These are phyloP conservation scores for Gyps fulvus DNA, from an alignment of 2,113 vertebrate genomes.

Conservation along the genomic window DNA sequence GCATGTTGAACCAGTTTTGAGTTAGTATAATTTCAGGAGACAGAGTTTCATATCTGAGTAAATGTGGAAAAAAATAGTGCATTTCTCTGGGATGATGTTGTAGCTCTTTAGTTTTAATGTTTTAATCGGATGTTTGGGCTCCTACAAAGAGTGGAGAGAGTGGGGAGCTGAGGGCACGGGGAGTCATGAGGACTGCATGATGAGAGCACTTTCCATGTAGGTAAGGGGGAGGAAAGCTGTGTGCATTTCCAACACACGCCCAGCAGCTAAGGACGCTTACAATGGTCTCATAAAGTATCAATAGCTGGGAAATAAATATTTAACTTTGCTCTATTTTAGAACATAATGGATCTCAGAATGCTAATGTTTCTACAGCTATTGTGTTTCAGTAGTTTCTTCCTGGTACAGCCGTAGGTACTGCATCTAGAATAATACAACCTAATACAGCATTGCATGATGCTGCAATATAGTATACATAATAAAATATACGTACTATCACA, in stretches of 20 bases:
- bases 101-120: background rate
- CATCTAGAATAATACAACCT: background rate
- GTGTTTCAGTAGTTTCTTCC: background rate
- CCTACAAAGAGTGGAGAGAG: background rate
- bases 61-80: background rate
- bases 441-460: background rate
- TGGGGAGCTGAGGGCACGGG: background rate
- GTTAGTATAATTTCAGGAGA: background rate
- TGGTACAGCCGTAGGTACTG: background rate
- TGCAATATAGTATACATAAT: background rate
- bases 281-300: background rate
- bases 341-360: background rate
- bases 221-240: background rate
- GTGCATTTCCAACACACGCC: background rate
- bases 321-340: background rate
- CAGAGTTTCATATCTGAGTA: background rate
- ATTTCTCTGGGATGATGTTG: background rate
- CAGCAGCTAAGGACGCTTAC: background rate
- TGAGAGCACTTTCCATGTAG: background rate
- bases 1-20: background rate
- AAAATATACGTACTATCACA: background rate
- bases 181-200: background rate
- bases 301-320: slow-evolving; percentile 33
- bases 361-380: background rate
- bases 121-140: background rate